Evolutionary conservation across 2,797 vertebrate species (phyloP), one percentile per base, ranked within the genome.

Genomic region (Petrocephalus schoutedeni): DNA sequence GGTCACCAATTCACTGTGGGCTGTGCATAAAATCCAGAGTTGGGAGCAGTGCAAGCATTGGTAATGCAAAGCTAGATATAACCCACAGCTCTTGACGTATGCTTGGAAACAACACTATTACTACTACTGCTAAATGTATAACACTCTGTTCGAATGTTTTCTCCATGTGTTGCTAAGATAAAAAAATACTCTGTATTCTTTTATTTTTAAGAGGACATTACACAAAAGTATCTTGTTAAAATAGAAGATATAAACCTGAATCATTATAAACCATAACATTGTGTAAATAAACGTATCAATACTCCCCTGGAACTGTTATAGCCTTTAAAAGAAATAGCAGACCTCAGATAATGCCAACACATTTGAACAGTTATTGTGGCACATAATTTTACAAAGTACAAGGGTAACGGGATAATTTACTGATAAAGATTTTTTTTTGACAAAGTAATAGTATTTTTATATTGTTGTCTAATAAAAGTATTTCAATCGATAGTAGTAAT

Each of bases 211-310:
- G 87, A 80, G 61, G 32, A 54, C 90, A 91, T 91, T 88, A 87
- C 86, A 88, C 77, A 36, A 86, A 45, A 12, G 71, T 83, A 91
- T 32, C 58, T 54, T 28, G 51, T 80, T 71, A 23, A 56, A 84
- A 92, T 92, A 93, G 93, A 92, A 90, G 92, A 91, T 92, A 94
- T 92, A 95, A 93, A 93, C 91, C 88, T 85, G 3, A 82, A 59
- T 85, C 61, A 90, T 91, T 87, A 87, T 57, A 71, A 92, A 87
- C 90, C 86, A 90, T 90, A 92, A 91, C 90, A 90, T 91, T 89
- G 91, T 90, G 92, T 90, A 92, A 93, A 92, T 92, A 90, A 94
- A 92, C 91, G 85, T 90, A 56, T 71, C 3, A 86, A 89, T 88
- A 87, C 87, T 92, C 91, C 91, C 10, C 86, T 89, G 91, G 91